Percentiles rank a stretch among this genome's conserved stretches.
phyloP scores from a whole-genome alignment of 1,140 invertebrate species.

The Neodiprion virginianus region DNA sequence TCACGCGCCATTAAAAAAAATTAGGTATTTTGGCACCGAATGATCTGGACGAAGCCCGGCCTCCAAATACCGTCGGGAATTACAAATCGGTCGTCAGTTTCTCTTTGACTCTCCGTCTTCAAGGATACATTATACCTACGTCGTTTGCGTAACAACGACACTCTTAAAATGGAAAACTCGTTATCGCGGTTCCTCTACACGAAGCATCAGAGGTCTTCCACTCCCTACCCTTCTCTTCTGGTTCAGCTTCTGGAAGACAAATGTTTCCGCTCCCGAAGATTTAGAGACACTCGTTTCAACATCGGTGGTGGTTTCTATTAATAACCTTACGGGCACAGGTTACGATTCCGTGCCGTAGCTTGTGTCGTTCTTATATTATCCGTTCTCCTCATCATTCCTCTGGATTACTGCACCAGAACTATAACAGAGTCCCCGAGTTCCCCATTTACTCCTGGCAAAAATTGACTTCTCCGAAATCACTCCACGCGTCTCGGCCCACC shows the following conservation, averaged over 20 bases:
- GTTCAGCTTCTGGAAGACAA: neutral
- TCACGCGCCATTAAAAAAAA: conserved; percentile 7
- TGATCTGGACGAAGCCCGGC: too few relatives aligned
- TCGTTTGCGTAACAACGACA: neutral
- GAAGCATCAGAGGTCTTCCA: neutral
- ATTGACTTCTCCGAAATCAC: neutral
- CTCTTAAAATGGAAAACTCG: conserved; percentile 7
- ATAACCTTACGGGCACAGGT: neutral
- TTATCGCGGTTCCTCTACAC: neutral
- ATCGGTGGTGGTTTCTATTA: conserved; percentile 3
- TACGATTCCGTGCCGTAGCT: neutral
- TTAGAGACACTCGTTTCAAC: neutral
- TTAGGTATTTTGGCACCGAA: neutral
- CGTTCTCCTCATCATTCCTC: too few relatives aligned
- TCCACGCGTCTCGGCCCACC: neutral
- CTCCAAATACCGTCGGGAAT: neutral
- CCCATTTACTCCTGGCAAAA: neutral
- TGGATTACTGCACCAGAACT: too few relatives aligned
- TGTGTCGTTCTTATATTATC: neutral
- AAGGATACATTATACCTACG: too few relatives aligned
- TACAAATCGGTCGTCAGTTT: neutral
- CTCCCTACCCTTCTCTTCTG: neutral
- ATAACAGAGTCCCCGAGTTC: too few relatives aligned
- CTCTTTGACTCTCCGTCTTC: neutral
- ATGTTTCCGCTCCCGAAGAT: conserved; percentile 1